Percentiles rank a stretch among this genome's conserved stretches.
These are phyloP conservation scores for Anastrepha obliqua DNA, from an alignment of 1,140 invertebrate genomes.

Conservation along the genomic window DNA sequence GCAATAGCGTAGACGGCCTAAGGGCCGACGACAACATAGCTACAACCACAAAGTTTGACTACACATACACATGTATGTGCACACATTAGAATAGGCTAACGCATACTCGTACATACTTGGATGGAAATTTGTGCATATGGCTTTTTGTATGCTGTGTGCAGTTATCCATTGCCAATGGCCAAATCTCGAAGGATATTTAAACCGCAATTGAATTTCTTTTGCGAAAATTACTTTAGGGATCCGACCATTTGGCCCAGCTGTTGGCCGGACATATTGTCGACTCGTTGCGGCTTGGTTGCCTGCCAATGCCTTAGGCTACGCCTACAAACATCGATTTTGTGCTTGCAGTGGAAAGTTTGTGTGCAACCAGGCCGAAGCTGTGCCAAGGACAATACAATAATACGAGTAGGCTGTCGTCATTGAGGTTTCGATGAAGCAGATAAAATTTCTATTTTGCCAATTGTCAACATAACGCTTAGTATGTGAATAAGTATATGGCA, in stretches of 20 bases:
- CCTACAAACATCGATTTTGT: neutral
- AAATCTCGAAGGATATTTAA: slow-evolving; percentile 50
- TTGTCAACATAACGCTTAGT: slow-evolving; percentile 36
- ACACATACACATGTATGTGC: neutral
- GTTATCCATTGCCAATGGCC: neutral
- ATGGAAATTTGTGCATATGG: neutral
- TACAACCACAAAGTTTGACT: no score
- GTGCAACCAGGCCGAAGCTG: neutral
- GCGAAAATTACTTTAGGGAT: slow-evolving; percentile 46
- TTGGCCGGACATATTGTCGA: slow-evolving; percentile 24
- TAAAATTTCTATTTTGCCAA: slow-evolving; percentile 48
- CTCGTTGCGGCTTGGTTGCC: slow-evolving; percentile 41
- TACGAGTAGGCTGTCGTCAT: slow-evolving; percentile 8
- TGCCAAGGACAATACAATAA: neutral
- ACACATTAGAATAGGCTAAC: neutral
- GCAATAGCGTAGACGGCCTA: slow-evolving; percentile 19
- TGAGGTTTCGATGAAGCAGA: slow-evolving; percentile 50
- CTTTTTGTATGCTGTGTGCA: neutral
- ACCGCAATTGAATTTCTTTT: slow-evolving; percentile 52
- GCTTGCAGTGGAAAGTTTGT: neutral
- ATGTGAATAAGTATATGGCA: slow-evolving; percentile 20
- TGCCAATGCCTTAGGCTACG: slow-evolving; percentile 31
- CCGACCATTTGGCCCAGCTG: slow-evolving; percentile 15
- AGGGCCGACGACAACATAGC: neutral
- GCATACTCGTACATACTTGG: neutral